Evolutionary conservation across 2,797 vertebrate species (phyloP), one percentile per base, ranked within the genome.

Genomic region (Gymnothorax reevesii): DNA sequence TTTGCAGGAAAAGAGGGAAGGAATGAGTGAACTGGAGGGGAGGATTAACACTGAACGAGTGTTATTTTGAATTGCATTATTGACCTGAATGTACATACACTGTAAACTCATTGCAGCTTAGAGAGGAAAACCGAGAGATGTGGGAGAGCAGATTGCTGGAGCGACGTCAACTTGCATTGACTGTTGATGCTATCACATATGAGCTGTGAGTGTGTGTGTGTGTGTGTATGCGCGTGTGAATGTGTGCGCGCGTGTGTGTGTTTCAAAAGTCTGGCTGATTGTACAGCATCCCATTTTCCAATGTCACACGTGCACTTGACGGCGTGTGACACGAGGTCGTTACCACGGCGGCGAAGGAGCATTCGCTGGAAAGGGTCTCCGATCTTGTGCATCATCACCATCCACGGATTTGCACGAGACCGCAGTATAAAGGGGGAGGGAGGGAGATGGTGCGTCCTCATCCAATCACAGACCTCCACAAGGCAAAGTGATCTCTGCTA

Each of bases 281-380:
- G 73, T 77, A 55, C 7, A 22, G n/a, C 10, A 3, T 55, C 49
- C 52, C 49, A 22, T 80, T n/a, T 59, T 54, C 42, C 33, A 42
- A 42, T 42, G 33, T 42, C 33, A 42, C 52, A 8, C 82, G 2
- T 82, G 62, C 69, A 55, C 9, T 82, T 85, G 49, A n/a, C 77
- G 54, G 49, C 77, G 12, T 84, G 83, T 87, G 89, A 88, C 84
- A 83, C 86, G 49, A 12, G 49, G 49, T 84, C 57, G 9, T 69
- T 69, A 73, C 86, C 87, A 87, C 83, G 13, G 62, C 42, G 42
- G 79, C 54, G 12, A 79, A 85, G 79, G 33, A 59, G 83, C 77
- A 54, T 10, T 52, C 15, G 42, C n/a, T 42, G 22, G 13, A 22
- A 9, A 13, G 17, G 9, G 10, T 4, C 22, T 80, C 60, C 86